A percentile compares a stretch with the other conserved stretches of the same genome.
These are phyloP conservation scores for Anguilla megastoma DNA, from an alignment of 2,797 vertebrate genomes.

Conservation along the genomic window DNA sequence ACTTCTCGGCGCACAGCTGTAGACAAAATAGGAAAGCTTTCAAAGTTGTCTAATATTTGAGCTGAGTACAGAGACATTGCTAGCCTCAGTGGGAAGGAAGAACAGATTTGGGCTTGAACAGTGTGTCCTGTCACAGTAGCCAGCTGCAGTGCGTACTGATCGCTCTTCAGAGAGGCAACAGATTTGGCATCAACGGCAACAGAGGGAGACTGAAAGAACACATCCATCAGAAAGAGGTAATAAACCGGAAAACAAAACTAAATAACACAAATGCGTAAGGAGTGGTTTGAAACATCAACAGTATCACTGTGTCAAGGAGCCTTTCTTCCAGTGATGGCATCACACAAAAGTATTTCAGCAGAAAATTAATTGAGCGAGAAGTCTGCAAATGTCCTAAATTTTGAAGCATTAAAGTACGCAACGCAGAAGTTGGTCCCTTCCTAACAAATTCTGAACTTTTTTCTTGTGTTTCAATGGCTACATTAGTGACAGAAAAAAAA, in stretches of 20 bases:
- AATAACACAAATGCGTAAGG: neutral
- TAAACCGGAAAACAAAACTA: constrained; percentile 29
- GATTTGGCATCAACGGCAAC: constrained; percentile 5
- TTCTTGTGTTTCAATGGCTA: neutral
- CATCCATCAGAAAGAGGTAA: constrained; percentile 29
- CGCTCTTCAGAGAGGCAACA: constrained; percentile 7
- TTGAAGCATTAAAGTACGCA: neutral
- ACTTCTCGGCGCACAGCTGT: neutral
- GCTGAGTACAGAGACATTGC: constrained; percentile 7
- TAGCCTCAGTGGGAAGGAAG: constrained; percentile 7
- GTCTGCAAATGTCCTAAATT: neutral
- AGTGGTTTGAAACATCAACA: constrained; percentile 6
- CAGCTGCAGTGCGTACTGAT: constrained; percentile 25
- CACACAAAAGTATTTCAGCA: neutral
- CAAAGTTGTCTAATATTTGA: neutral
- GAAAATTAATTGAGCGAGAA: neutral
- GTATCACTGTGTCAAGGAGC: neutral
- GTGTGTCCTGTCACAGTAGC: constrained; percentile 12
- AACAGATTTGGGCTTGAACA: neutral
- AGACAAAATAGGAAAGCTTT: neutral
- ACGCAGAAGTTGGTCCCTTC: neutral
- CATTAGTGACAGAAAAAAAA: neutral
- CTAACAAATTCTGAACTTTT: neutral
- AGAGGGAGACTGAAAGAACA: neutral
- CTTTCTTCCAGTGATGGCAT: neutral